Evolutionary conservation across 2,113 vertebrate genomes (phyloP), one percentile per base, ranked within the genome.

Genomic region (Alethe castanea): DNA sequence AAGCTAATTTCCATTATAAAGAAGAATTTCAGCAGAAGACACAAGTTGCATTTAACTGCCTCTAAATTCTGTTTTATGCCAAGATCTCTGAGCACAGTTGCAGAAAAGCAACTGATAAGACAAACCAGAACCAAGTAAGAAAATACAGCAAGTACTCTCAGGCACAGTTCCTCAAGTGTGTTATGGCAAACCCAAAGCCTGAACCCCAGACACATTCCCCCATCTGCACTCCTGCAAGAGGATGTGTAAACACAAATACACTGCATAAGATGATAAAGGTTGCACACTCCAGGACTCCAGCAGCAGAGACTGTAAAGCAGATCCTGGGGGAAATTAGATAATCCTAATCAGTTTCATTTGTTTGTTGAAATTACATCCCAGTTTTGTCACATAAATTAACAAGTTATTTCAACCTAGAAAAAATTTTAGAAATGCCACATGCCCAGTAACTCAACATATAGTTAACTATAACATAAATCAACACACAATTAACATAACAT

Each of bases 81-180:
- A 40, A 45, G 22, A 56, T 20, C 40, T 38, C 23, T 3, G 12
- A 66, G 25, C 12, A 7, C 8, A 71, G 52, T 2, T 42, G 29
- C 47, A 88, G 6, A n/a, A 88, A 67, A 62, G 22, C 47, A 74
- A 81, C 14, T 14, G 47, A n/a, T 25, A 9, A 29, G 36, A 71
- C 13, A 33, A 15, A 80, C 7, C 1, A 81, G 20, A 50, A 50
- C 22, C 2, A 86, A n/a, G 1, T 23, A 11, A 24, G 4, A 64
- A 60, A 74, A 62, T 0, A 36, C 2, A 10, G 8, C 4, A 14
- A 77, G 9, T 10, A 8, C 18, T 80, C 22, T 14, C 26, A 12
- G 1, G 8, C 4, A 45, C 15, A 44, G 40, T 1, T 31, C 13
- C 54, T 57, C 5, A 9, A 14, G 2, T 5, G 44, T 2, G 10